Conservation (phyloP, 35 echinoderm and acorn worm genomes). For the Diadema setosum region DNA sequence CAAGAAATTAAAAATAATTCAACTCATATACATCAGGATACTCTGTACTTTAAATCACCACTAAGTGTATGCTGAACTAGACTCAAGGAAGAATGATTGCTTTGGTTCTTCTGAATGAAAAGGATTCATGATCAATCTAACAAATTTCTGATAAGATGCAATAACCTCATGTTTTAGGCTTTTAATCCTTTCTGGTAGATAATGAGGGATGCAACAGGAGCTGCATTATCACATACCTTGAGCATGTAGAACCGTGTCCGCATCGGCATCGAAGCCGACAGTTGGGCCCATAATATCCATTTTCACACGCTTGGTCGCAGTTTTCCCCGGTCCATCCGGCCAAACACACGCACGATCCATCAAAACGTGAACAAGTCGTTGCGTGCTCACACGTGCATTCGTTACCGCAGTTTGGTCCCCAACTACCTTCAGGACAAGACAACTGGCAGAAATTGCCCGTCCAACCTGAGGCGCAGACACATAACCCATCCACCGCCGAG, state of each 20-base stretch:
- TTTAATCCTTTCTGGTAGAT: too few species aligned
- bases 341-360: constrained; percentile 76
- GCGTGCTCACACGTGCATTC: constrained; percentile 63
- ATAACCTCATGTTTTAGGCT: too few species aligned
- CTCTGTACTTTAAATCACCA: too few species aligned
- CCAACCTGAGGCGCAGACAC: constrained; percentile 82
- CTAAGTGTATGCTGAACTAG: too few species aligned
- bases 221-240: not conserved
- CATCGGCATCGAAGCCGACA: constrained; percentile 66
- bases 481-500: constrained; percentile 42
- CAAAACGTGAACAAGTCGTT: constrained; percentile 48
- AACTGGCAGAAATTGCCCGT: constrained; percentile 47
- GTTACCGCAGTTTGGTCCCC: constrained; percentile 62
- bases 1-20: too few species aligned
- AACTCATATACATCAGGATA: too few species aligned
- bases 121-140: too few species aligned
- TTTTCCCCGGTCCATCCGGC: constrained; percentile 50
- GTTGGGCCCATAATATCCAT: constrained; percentile 42
- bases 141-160: too few species aligned
- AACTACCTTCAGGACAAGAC: constrained; percentile 31
- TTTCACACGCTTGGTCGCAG: constrained; percentile 13
- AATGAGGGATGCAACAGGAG: too few species aligned
- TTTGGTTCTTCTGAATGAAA: too few species aligned
- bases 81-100: too few species aligned
- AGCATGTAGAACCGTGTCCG: constrained; percentile 60